Conservation (phyloP, 92 coral and sea anemone species). For the Hydrozoanthus gracilis region DNA sequence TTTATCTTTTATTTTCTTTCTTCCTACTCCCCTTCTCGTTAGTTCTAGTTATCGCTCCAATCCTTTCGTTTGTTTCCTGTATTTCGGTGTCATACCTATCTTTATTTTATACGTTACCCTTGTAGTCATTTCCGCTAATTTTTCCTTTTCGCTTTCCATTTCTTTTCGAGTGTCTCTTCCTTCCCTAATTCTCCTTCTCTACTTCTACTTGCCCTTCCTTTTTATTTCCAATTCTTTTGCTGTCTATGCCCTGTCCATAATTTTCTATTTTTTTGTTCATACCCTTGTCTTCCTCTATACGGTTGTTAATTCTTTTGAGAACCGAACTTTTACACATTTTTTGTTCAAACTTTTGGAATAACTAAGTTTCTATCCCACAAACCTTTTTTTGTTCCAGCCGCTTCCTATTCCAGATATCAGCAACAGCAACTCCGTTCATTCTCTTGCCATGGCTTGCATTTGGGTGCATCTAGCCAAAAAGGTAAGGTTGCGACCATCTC, state of each 20-base stretch:
- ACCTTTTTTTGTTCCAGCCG: conserved; percentile 64
- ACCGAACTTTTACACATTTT: no score
- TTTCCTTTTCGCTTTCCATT: neutral
- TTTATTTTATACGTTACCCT: neutral
- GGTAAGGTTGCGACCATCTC: conserved; percentile 43
- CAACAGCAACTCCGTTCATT: conserved; percentile 79
- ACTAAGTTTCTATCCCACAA: neutral
- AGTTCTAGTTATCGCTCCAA: no score
- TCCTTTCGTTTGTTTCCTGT: no score
- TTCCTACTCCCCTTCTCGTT: neutral
- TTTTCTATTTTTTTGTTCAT: no score
- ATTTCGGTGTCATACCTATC: no score
- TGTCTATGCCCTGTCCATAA: no score
- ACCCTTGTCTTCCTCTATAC: no score
- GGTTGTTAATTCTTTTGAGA: no score
- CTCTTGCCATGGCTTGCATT: conserved; percentile 93
- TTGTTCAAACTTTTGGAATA: no score
- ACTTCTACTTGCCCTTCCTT: neutral
- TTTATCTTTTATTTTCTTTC: neutral
- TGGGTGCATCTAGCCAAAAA: conserved; percentile 92
- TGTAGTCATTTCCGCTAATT: neutral
- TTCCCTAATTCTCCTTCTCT: neutral
- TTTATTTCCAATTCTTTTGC: neutral
- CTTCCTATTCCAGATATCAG: conserved; percentile 87
- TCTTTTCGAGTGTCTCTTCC: neutral